phyloP scores from a whole-genome alignment of 2,888 invertebrate genomes.

The Caenorhabditis sp. region DNA sequence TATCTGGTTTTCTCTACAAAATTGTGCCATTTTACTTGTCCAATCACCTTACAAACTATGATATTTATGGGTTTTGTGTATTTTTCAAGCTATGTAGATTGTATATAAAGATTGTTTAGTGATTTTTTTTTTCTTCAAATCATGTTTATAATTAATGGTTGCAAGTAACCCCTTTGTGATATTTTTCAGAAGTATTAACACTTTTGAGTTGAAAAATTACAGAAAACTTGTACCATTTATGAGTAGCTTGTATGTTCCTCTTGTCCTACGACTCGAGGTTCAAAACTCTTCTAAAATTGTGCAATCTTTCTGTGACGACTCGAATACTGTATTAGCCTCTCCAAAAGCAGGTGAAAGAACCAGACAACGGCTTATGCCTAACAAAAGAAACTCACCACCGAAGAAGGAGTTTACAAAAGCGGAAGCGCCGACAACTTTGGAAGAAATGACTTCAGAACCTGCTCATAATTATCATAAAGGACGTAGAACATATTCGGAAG shows the following conservation, averaged over 20 bases:
- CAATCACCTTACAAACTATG: neutral
- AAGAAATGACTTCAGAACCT: neutral
- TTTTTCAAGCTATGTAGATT: neutral
- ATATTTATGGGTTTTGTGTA: neutral
- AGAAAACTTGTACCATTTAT: neutral
- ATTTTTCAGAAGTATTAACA: no score
- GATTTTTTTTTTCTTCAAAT: neutral
- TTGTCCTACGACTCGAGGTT: constrained; percentile 48
- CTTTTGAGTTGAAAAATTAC: no score
- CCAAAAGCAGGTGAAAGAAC: constrained; percentile 45
- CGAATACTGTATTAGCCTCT: constrained; percentile 10
- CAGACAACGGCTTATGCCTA: constrained; percentile 26
- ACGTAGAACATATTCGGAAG: constrained; percentile 63
- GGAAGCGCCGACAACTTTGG: constrained; percentile 13
- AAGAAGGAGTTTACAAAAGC: constrained; percentile 14
- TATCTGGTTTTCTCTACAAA: neutral
- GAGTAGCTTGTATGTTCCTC: constrained; percentile 46
- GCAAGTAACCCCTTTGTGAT: no score
- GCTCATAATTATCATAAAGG: constrained; percentile 29
- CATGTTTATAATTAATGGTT: no score
- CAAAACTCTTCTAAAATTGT: constrained; percentile 14
- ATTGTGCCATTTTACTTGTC: neutral
- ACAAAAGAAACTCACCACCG: constrained; percentile 32
- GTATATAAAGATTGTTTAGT: neutral
- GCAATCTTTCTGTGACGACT: constrained; percentile 32